Evolutionary conservation across 2,113 vertebrate species (phyloP).

Genomic region (Erythrocercus mccallii): DNA sequence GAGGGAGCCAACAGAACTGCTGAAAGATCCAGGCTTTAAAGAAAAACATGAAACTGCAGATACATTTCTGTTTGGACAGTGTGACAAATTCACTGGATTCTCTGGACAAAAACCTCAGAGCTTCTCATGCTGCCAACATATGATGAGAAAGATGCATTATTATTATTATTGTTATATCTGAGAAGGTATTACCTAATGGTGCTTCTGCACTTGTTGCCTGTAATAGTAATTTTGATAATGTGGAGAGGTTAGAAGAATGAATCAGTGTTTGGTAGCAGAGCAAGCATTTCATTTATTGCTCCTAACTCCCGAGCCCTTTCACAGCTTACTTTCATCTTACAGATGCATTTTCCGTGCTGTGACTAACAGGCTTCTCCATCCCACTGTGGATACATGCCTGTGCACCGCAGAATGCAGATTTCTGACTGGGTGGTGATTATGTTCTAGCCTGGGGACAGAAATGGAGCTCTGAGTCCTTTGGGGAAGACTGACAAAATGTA

Average conservation of each 20-base stretch:
- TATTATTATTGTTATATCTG: not conserved
- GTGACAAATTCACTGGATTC: not conserved
- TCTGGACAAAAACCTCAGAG: not conserved
- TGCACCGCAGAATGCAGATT: not conserved
- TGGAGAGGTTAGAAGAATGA: not conserved
- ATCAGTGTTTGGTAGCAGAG: not conserved
- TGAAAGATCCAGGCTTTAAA: not conserved
- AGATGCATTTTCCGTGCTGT: not conserved
- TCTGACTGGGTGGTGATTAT: not conserved
- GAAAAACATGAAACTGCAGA: not conserved
- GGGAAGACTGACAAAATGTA: not conserved
- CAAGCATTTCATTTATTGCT: not conserved
- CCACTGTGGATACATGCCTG: not conserved
- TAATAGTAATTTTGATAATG: not conserved
- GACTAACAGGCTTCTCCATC: not conserved
- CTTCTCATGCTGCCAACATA: not conserved
- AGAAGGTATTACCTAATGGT: not conserved
- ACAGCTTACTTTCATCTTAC: not conserved
- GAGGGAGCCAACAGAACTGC: not conserved
- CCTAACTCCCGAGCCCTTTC: not conserved
- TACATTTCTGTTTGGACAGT: not conserved
- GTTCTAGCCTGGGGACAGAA: not conserved
- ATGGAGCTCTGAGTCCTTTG: not conserved
- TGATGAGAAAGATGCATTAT: not conserved
- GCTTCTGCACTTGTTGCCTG: not conserved